phyloP scores from a whole-genome alignment of 2,888 invertebrate genomes.

The Hydraecia micacea region DNA sequence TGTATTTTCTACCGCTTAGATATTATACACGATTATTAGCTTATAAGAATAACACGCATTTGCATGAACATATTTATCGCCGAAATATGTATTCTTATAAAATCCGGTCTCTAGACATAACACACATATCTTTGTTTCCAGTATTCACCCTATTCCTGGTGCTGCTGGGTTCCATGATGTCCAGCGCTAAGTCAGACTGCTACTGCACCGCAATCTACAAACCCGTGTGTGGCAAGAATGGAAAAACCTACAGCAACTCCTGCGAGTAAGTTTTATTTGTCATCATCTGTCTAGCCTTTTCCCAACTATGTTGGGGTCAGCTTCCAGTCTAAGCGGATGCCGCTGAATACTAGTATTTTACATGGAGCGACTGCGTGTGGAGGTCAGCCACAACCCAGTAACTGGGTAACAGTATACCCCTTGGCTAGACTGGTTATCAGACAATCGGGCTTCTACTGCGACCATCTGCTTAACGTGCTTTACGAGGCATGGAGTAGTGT shows the following conservation, averaged over 20 bases:
- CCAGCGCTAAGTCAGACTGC: background rate
- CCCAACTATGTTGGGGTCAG: background rate
- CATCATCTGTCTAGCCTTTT: background rate
- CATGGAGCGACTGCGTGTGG: background rate
- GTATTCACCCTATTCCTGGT: constrained; percentile 33
- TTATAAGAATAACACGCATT: no score
- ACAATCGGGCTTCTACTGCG: no score
- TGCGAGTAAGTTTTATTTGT: constrained; percentile 22
- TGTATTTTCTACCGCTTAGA: no score
- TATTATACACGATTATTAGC: no score
- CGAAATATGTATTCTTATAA: no score
- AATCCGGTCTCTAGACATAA: no score
- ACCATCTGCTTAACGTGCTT: no score
- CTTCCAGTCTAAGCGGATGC: background rate
- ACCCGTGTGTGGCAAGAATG: constrained; percentile 34
- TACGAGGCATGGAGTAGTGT: no score
- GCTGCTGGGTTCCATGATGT: constrained; percentile 25
- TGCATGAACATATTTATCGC: no score
- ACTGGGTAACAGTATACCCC: background rate
- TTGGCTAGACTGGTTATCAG: no score
- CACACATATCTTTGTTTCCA: background rate
- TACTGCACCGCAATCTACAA: background rate
- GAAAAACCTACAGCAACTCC: constrained; percentile 11
- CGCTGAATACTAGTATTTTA: no score
- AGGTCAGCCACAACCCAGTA: background rate